Evolutionary conservation across 2,797 vertebrate species (phyloP).

Genomic region (Mus caroli): DNA sequence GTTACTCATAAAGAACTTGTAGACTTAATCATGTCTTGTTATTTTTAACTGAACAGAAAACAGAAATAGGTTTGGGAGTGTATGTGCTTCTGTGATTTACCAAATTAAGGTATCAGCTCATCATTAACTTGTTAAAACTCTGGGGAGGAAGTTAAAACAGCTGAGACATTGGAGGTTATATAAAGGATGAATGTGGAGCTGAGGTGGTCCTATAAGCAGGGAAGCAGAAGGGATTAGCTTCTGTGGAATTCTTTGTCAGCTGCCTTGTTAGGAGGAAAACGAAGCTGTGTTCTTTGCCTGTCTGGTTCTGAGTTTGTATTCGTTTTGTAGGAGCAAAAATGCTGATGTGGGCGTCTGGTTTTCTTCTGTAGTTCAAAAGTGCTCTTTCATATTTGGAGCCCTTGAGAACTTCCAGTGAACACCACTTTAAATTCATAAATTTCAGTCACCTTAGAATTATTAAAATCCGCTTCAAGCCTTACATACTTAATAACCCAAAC

Average conservation of each 20-base stretch:
- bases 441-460: conserved; percentile 2
- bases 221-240: conserved; percentile 10
- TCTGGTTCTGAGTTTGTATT: not conserved
- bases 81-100: not conserved
- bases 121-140: not conserved
- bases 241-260: conserved; percentile 57
- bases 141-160: not conserved
- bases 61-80: not conserved
- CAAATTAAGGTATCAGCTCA: not conserved
- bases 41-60: conserved; percentile 30
- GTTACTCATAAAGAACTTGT: not conserved
- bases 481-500: not conserved
- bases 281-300: conserved; percentile 36
- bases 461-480: conserved; percentile 14
- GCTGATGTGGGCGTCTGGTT: conserved; percentile 53
- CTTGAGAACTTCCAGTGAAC: not conserved
- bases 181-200: not conserved
- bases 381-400: conserved; percentile 10
- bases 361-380: conserved; percentile 29
- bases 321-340: conserved; percentile 29
- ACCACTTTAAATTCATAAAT: not conserved
- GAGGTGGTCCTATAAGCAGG: not conserved
- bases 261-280: conserved; percentile 6
- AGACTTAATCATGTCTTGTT: not conserved
- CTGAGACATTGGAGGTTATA: not conserved